Conservation (phyloP, 1,140 invertebrate genomes). For the Lordiphosa clarofinis region DNA sequence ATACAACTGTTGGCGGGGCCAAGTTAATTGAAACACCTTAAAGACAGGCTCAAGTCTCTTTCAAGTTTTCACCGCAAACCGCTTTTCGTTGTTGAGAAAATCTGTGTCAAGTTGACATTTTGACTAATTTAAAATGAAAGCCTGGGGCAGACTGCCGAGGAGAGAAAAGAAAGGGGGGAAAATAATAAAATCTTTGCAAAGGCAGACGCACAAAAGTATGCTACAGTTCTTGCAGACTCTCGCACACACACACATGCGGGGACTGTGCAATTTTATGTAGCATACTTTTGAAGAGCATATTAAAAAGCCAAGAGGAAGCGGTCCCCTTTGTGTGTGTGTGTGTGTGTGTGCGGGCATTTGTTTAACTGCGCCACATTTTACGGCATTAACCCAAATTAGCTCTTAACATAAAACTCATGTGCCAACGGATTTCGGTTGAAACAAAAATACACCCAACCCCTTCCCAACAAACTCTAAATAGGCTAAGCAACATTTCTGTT, state of each 20-base stretch:
- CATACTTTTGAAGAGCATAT: slow-evolving; percentile 51
- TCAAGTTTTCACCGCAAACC: slow-evolving; percentile 31
- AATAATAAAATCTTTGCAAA: slow-evolving; percentile 51
- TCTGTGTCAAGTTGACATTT: slow-evolving; percentile 78
- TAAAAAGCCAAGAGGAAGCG: slow-evolving; percentile 35
- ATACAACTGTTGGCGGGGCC: too few species aligned
- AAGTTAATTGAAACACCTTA: too few species aligned
- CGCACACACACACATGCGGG: slow-evolving; percentile 19
- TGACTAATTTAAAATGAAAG: slow-evolving; percentile 70
- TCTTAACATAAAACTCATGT: slow-evolving; percentile 74
- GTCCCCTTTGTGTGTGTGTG: too few species aligned
- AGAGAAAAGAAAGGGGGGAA: slow-evolving; percentile 3
- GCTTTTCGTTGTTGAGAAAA: slow-evolving; percentile 50
- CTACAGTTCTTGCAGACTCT: slow-evolving; percentile 46
- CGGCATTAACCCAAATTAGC: slow-evolving; percentile 75
- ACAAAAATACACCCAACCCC: background rate
- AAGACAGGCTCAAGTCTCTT: background rate
- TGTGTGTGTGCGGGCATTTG: slow-evolving; percentile 34
- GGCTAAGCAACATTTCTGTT: slow-evolving; percentile 35
- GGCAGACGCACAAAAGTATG: slow-evolving; percentile 54
- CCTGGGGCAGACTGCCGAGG: slow-evolving; percentile 11
- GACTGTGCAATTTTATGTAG: slow-evolving; percentile 69
- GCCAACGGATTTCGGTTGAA: slow-evolving; percentile 20
- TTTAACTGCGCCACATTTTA: slow-evolving; percentile 74
- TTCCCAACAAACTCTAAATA: slow-evolving; percentile 22